Conservation (phyloP, 2,797 vertebrate species). For the Rhinophrynus dorsalis region DNA sequence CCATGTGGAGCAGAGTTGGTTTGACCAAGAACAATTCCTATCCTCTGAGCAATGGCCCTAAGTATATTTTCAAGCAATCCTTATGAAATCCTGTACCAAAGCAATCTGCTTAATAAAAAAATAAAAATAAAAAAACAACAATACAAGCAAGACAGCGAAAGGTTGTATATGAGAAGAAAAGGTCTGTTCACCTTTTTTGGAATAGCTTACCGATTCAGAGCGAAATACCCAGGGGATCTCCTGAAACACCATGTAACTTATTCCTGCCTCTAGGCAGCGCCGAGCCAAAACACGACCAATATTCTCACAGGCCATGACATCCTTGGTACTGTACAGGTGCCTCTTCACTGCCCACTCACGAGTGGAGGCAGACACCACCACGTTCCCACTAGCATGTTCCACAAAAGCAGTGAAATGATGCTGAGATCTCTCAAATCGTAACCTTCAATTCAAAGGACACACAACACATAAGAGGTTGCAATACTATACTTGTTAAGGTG, state of each 20-base stretch:
- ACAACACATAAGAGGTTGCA: too few relatives aligned
- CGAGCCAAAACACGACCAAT: conserved; percentile 85
- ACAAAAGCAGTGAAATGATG: conserved; percentile 80
- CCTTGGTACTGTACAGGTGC: conserved; percentile 77
- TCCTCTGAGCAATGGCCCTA: too few relatives aligned
- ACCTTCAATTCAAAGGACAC: conserved; percentile 62
- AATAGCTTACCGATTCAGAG: conserved; percentile 63
- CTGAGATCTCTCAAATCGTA: conserved; percentile 78
- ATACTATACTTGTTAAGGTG: too few relatives aligned
- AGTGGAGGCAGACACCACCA: conserved; percentile 87
- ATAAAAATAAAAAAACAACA: too few relatives aligned
- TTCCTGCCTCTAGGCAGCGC: conserved; percentile 86
- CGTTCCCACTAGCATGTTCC: conserved; percentile 68
- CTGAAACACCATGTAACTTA: conserved; percentile 82
- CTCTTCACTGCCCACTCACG: conserved; percentile 90
- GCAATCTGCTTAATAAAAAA: too few relatives aligned
- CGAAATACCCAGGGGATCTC: conserved; percentile 77
- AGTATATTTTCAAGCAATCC: too few relatives aligned
- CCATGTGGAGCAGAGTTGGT: too few relatives aligned
- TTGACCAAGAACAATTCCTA: too few relatives aligned
- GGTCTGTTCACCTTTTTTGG: too few relatives aligned
- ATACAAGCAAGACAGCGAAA: too few relatives aligned
- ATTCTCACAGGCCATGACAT: conserved; percentile 79
- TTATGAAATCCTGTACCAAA: too few relatives aligned
- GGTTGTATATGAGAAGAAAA: too few relatives aligned